Base-by-base conservation (phyloP, 2,113 vertebrate genomes). In the Oenanthe melanoleuca region DNA sequence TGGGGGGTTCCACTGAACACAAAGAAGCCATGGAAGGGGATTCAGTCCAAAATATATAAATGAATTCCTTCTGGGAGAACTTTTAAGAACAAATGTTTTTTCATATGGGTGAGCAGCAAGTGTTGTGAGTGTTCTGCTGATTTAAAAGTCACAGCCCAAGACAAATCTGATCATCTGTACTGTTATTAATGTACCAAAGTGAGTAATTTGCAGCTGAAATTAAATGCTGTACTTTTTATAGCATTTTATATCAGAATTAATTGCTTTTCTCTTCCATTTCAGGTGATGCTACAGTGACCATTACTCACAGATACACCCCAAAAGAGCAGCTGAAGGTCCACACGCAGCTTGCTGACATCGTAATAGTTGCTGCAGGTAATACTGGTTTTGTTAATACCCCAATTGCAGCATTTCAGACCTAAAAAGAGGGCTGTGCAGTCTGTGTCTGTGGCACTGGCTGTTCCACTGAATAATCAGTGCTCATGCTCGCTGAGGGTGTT, bases 221-320 rank as follows among this genome's bases (percentile, higher is more conserved):
- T 57, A 49, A 92, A 26, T 34, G 24, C 47, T 67, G 1, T n/a
- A 7, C 15, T 56, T 83, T 17, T 56, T 24, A 23, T 42, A 33
- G 34, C 31, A 5, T 69, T 60, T 29, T 37, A 6, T 50, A 28
- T 59, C 28, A 72, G 55, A 37, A n/a, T 64, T 93, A 69, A 95
- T 55, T 59, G 26, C 45, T 49, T 8, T 55, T 91, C 21, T 91
- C 88, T 83, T 97, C 11, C 2, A 1, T 97, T 95, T 73, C 97
- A 99, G 99, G 99, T 95, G 99, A 99, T 86, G 99, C 99, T 89
- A 99, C 98, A 6, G 99, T 99, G 59, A 88, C 86, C 37, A 80
- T 88, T 37, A 73, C 86, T 65, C 86, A 89, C 78, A 81, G 86
- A 38, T 53, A 89, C n/a, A 89, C 86, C 28, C 86, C 86, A 12